Base-by-base conservation (phyloP, 2,888 invertebrate species). In the Drosophila ustulata region DNA sequence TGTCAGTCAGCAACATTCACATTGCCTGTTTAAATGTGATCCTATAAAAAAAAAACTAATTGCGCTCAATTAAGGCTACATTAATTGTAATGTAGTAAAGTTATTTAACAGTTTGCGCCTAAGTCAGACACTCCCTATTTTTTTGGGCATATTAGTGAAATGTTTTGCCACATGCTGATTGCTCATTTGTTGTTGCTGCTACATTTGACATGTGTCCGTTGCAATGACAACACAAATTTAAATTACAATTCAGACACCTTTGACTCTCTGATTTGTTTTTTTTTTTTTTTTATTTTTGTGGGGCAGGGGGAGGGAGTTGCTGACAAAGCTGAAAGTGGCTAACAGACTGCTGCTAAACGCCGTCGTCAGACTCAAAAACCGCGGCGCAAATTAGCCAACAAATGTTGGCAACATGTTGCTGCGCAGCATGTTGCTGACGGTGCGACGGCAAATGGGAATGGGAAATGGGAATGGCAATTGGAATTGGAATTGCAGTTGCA, bases 361-460 rank as follows among this genome's bases (percentile, higher is more conserved):
- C 26, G 30, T 23, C 41, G 59, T 39, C 4, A 11, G 45, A 41
- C 13, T 11, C 30, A 39, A 53, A 56, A 74, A 61, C 56, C 51
- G 67, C 68, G 53, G 64, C 62, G 71, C 63, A 74, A 81, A 79
- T 89, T 88, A 84, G 82, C 67, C 77, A 80, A 71, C 70, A 75
- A 74, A 70, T 64, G 65, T 47, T 62, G 69, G 74, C 82, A 82
- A 77, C 82, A 81, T 77, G 76, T 77, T 67, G 70, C 71, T 18
- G 69, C 61, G 70, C 71, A 57, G 76, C 76, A 76, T 76, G 76
- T 79, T 74, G 73, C 73, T 64, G 62, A 67, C 63, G 62, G 63
- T 37, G 49, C 62, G 9, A 7, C 28, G 50, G 47, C 28, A 67
- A 47, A 30, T 56, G 67, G 39, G 39, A 46, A 65, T 58, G 66